Evolutionary conservation across 2,797 vertebrate genomes (phyloP).

Genomic region (Cryptoprocta ferox): DNA sequence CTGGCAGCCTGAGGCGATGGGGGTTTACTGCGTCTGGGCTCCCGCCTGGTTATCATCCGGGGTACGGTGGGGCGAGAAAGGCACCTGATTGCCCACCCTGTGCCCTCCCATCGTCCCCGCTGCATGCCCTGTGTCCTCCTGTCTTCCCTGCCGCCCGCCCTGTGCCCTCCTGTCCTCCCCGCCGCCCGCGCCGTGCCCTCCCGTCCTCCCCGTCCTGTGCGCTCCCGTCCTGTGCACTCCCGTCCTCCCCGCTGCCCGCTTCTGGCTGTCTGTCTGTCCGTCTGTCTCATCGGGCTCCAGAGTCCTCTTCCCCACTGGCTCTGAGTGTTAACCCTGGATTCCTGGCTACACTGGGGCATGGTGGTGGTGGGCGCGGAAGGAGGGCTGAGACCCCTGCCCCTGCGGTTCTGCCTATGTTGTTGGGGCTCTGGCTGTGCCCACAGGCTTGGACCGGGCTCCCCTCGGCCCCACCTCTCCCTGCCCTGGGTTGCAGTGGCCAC

Average conservation of each 20-base stretch:
- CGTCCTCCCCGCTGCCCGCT: fast-evolving
- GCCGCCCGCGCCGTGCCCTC: no score
- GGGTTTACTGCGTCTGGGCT: fast-evolving
- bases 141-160: no score
- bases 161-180: no score
- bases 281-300: fast-evolving
- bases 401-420: fast-evolving
- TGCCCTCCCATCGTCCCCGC: not conserved
- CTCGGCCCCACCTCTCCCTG: fast-evolving
- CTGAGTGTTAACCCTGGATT: not conserved
- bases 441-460: not conserved
- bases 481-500: not conserved
- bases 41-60: not conserved
- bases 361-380: not conserved
- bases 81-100: fast-evolving
- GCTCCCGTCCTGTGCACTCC: fast-evolving
- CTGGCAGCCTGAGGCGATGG: not conserved
- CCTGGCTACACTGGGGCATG: not conserved
- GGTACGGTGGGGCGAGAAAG: fast-evolving
- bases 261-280: not conserved
- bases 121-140: no score
- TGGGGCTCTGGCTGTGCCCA: fast-evolving
- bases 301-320: not conserved
- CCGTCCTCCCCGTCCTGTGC: no score
- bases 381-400: not conserved